Evolutionary conservation across 2,888 invertebrate species (phyloP).

Genomic region (Hydropsyche betteni): DNA sequence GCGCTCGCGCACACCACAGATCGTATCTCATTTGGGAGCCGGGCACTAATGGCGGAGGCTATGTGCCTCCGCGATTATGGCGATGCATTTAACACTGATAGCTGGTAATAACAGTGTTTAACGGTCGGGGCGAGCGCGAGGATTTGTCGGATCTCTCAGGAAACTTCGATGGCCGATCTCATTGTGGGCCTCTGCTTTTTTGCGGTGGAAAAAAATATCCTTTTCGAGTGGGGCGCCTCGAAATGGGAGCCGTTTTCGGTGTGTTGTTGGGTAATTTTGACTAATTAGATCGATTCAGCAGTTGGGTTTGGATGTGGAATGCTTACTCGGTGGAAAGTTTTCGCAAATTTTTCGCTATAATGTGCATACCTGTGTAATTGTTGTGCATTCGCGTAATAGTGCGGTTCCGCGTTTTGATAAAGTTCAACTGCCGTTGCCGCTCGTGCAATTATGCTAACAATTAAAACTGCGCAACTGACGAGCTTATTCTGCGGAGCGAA

Average conservation of each 20-base stretch:
- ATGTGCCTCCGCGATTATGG: slow-evolving; percentile 22
- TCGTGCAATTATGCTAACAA: neutral
- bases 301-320: neutral
- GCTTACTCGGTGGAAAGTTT: neutral
- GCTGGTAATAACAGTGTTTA: slow-evolving; percentile 34
- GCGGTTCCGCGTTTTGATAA: slow-evolving; percentile 14
- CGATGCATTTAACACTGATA: slow-evolving; percentile 38
- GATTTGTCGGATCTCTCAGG: neutral
- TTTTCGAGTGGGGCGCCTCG: too few species aligned
- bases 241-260: too few species aligned
- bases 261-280: too few species aligned
- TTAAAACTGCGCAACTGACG: slow-evolving; percentile 9
- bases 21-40: slow-evolving; percentile 15
- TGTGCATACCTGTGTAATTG: too few species aligned
- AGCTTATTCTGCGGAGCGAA: slow-evolving; percentile 4
- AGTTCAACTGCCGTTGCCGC: neutral
- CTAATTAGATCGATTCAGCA: neutral
- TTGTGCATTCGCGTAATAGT: too few species aligned
- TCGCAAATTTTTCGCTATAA: neutral
- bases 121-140: neutral
- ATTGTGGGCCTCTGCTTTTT: too few species aligned
- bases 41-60: slow-evolving; percentile 8
- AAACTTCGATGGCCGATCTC: neutral
- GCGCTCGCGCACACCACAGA: neutral
- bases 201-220: too few species aligned